A percentile compares a stretch with the other conserved stretches of the same genome.
Conservation (phyloP, 1,140 invertebrate genomes). For the Rhynchophorus ferrugineus region DNA sequence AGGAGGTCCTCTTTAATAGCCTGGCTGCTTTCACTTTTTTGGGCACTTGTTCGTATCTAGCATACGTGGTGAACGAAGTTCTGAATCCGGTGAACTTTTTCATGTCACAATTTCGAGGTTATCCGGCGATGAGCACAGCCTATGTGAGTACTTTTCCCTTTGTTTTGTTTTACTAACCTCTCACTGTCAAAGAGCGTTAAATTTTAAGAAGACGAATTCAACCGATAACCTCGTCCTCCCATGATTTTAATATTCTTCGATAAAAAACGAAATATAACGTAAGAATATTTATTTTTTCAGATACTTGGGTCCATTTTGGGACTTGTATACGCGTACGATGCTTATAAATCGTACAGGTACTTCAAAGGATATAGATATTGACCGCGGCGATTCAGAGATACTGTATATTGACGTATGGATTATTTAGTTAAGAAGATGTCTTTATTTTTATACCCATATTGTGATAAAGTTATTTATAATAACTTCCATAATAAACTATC, state of each 20-base stretch:
- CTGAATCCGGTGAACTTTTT: slow-evolving; percentile 55
- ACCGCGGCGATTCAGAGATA: no score
- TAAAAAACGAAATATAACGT: no score
- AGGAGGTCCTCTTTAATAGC: slow-evolving; percentile 73
- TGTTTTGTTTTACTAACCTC: not conserved
- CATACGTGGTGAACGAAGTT: slow-evolving; percentile 64
- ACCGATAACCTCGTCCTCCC: no score
- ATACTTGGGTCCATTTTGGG: slow-evolving; percentile 64
- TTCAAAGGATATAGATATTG: slow-evolving; percentile 50
- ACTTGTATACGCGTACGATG: slow-evolving; percentile 63
- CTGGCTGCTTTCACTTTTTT: slow-evolving; percentile 67
- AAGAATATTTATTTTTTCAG: no score
- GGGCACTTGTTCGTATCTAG: slow-evolving; percentile 65
- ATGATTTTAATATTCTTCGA: no score
- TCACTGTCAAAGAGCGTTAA: no score
- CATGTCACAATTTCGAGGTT: slow-evolving; percentile 56
- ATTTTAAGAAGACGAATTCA: no score
- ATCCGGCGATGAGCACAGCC: slow-evolving; percentile 74
- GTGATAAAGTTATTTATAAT: no score
- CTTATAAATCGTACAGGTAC: slow-evolving; percentile 60
- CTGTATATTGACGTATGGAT: no score
- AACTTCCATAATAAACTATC: no score
- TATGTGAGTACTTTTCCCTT: slow-evolving; percentile 58
- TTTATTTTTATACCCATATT: no score
- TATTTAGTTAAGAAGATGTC: no score